Base-by-base conservation (phyloP, 1,140 invertebrate species). In the Drosophila aff. region DNA sequence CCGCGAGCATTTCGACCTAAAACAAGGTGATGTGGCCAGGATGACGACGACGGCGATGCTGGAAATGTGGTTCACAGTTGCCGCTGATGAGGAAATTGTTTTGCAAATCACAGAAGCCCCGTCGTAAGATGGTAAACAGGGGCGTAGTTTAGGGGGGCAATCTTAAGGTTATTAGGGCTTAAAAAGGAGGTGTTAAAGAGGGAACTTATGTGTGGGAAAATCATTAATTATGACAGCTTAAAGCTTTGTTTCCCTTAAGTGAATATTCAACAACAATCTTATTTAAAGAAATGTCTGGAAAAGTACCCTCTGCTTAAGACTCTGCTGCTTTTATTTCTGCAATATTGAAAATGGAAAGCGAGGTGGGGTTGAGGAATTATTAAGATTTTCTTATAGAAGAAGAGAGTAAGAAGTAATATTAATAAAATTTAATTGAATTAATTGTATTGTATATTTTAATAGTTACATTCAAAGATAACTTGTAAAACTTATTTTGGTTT, bases 51-150 rank as follows among this genome's bases (percentile, higher is more conserved):
- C 28, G 49, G 33, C 47, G 84, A 69, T 77, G 76, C 79, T 69
- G 83, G 71, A 68, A 63, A 73, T 80, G 76, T 74, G 83, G 84
- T 80, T 50, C 50, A 62, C 52, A 64, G 77, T 58, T 81, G 63
- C 33, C 46, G 53, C 55, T 87, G 82, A 87, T 87, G 82, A 86
- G 82, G 80, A 86, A 87, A 86, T 87, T 86, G 84, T 89, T 86
- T 86, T 82, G 60, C 73, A 87, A 87, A 87, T 76, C 71, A 64
- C 71, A 65, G 77, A 74, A 66, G 58, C 60, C 44, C 57, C 49
- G 52, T 33, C 47, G 61, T 44, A 64, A 49, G 62, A 62, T 52
- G 38, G 44, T 43, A 23, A 2, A 41, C 46, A 46, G 44, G 28
- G 46, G 13, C 47, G 23, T 38, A 23, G 15, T 9, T 13, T 1